A percentile compares a stretch with the other conserved stretches of the same genome.
Evolutionary conservation across 2,888 invertebrate species (phyloP).

Genomic region (Polia nebulosa): DNA sequence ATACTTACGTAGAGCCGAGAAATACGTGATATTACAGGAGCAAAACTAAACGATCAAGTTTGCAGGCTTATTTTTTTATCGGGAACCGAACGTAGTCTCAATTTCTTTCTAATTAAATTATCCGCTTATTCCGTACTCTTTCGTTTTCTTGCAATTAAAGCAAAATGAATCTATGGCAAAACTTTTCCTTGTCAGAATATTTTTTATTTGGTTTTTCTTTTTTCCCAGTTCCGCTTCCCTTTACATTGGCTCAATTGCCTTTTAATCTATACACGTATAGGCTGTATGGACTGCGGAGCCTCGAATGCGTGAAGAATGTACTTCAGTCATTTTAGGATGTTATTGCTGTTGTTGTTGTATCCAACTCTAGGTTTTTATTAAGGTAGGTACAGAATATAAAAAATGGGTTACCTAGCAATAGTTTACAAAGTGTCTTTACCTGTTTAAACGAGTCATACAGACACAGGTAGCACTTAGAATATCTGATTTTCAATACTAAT

Average conservation of each 20-base stretch:
- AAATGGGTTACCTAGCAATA: neutral
- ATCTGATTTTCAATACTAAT: conserved; percentile 14
- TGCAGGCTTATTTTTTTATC: conserved; percentile 49
- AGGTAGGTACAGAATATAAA: neutral
- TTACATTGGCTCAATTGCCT: conserved; percentile 35
- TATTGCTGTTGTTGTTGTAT: neutral
- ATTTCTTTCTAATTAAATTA: conserved; percentile 67
- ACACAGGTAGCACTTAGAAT: conserved; percentile 5
- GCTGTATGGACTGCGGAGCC: neutral
- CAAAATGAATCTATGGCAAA: conserved; percentile 55
- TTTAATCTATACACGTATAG: conserved; percentile 32
- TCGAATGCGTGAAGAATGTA: conserved; percentile 15
- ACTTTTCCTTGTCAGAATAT: conserved; percentile 45
- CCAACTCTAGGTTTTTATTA: neutral
- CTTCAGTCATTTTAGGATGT: conserved; percentile 6
- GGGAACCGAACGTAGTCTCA: conserved; percentile 50
- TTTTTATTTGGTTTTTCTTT: conserved; percentile 44
- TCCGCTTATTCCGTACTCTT: conserved; percentile 62
- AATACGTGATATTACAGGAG: conserved; percentile 55
- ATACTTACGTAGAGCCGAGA: conserved; percentile 43
- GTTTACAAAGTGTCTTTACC: neutral
- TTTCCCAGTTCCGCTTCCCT: conserved; percentile 22
- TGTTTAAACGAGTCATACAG: neutral
- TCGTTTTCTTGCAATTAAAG: conserved; percentile 62
- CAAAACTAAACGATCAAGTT: conserved; percentile 59